Percentiles rank a stretch among this genome's conserved stretches.
These are phyloP conservation scores for Neoniphon sammara DNA, from an alignment of 2,797 vertebrate species.

Conservation along the genomic window DNA sequence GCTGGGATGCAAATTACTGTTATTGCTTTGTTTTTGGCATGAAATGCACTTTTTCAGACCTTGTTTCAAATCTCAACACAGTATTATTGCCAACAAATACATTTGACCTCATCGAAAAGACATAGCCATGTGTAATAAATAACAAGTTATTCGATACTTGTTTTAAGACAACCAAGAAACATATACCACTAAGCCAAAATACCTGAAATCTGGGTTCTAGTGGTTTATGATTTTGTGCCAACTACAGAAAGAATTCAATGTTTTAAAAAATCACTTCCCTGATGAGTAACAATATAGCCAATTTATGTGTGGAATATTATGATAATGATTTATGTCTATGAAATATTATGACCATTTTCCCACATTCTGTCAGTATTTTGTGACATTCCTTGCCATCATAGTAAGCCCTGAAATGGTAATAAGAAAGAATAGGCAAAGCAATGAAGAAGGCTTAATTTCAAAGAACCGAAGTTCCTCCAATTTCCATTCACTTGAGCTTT, in stretches of 20 bases:
- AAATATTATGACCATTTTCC: no score
- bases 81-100: neutral
- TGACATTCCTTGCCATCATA: no score
- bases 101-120: neutral
- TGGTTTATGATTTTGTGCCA: neutral
- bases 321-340: no score
- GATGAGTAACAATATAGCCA: no score
- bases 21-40: neutral
- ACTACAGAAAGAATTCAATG: neutral
- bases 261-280: no score
- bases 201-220: neutral
- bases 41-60: neutral
- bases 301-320: no score
- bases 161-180: neutral
- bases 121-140: no score
- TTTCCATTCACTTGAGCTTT: neutral
- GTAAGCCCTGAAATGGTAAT: neutral
- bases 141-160: neutral
- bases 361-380: no score
- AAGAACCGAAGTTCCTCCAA: neutral
- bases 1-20: neutral
- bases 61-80: neutral
- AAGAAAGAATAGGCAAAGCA: neutral
- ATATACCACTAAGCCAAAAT: neutral
- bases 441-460: neutral